Conservation (phyloP, 2,797 vertebrate species). For the Sorex maritimensis region DNA sequence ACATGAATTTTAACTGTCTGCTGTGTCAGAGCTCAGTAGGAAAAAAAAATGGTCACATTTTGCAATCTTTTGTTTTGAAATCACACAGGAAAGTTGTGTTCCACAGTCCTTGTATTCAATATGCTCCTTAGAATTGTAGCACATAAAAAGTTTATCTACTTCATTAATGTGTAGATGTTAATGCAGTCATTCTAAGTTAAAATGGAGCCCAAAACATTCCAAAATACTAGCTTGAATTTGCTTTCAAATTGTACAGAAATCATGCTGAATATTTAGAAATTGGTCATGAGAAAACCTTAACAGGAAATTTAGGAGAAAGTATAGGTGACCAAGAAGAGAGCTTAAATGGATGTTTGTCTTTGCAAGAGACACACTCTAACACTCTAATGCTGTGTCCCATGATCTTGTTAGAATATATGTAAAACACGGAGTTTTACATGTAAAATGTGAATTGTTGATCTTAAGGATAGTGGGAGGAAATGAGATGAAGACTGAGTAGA, state of each 20-base stretch:
- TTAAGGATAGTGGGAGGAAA: not conserved
- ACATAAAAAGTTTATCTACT: conserved; percentile 62
- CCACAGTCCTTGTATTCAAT: conserved; percentile 42
- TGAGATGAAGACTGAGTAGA: not conserved
- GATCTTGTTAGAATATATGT: not conserved
- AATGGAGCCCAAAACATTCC: conserved; percentile 7
- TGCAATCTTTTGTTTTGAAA: conserved; percentile 62
- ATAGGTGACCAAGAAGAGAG: not conserved
- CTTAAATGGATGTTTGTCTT: conserved; percentile 18
- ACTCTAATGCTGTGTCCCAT: conserved; percentile 46
- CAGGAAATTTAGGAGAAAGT: not conserved
- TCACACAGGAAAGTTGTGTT: conserved; percentile 55
- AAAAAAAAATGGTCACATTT: conserved; percentile 53
- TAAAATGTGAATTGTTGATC: conserved; percentile 39
- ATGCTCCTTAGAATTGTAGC: not conserved
- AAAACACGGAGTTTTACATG: not conserved
- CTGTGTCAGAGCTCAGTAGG: conserved; percentile 43
- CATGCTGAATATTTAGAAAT: conserved; percentile 45
- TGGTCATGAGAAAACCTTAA: conserved; percentile 44
- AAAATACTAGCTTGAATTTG: conserved; percentile 57
- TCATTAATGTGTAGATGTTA: conserved; percentile 60
- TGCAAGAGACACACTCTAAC: conserved; percentile 29
- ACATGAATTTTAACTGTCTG: conserved; percentile 47
- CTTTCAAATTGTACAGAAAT: conserved; percentile 40
- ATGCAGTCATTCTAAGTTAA: conserved; percentile 45